Evolutionary conservation across 2,797 vertebrate species (phyloP).

Genomic region (Girardinus metallicus): DNA sequence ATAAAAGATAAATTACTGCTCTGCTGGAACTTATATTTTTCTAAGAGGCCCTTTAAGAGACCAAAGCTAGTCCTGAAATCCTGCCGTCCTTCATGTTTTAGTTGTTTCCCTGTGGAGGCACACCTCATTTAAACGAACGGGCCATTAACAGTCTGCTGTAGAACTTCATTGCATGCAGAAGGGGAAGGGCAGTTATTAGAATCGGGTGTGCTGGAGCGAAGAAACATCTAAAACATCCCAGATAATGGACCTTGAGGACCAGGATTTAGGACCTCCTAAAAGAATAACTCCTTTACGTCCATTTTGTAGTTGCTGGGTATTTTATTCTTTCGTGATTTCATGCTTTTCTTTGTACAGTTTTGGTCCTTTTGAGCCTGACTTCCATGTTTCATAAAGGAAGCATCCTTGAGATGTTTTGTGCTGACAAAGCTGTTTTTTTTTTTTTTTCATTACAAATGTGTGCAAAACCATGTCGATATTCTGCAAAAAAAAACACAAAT

Average conservation of each 20-base stretch:
- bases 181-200: not conserved
- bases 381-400: no score
- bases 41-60: not conserved
- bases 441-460: no score
- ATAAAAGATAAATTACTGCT: not conserved
- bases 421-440: no score
- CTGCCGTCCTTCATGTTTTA: not conserved
- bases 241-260: not conserved
- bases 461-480: no score
- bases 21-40: not conserved
- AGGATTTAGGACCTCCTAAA: not conserved
- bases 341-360: no score
- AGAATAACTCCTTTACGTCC: no score
- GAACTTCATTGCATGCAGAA: not conserved
- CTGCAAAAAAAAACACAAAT: no score
- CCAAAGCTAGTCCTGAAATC: not conserved
- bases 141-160: not conserved
- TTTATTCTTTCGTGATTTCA: no score
- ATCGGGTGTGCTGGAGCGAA: not conserved
- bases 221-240: not conserved
- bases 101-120: not conserved
- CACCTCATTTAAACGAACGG: not conserved
- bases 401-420: no score
- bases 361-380: no score
- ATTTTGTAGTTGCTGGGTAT: no score